Evolutionary conservation across 2,888 invertebrate species (phyloP).

Genomic region (Drosophila acutilabella): DNA sequence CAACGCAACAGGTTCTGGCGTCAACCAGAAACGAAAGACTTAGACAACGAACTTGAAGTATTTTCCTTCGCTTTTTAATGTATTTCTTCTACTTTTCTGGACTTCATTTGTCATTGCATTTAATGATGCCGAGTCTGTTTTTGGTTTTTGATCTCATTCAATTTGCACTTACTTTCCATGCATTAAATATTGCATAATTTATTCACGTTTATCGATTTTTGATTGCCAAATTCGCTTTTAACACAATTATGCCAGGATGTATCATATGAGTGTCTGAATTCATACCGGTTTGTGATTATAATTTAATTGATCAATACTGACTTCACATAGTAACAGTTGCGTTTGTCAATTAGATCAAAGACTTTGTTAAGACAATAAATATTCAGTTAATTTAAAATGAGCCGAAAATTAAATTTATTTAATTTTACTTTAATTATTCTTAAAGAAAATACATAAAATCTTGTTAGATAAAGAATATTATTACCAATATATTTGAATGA

Average conservation of each 20-base stretch:
- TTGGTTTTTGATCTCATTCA: slow-evolving; percentile 29
- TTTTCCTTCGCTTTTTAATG: neutral
- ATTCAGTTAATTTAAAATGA: no score
- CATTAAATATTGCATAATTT: slow-evolving; percentile 64
- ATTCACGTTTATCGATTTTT: slow-evolving; percentile 5
- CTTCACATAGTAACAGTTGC: neutral
- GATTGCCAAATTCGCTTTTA: slow-evolving; percentile 25
- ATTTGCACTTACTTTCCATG: slow-evolving; percentile 27
- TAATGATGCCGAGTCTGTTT: slow-evolving; percentile 35
- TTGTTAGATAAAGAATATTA: no score
- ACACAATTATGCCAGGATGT: slow-evolving; percentile 19
- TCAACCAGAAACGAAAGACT: slow-evolving; percentile 61
- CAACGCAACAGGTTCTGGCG: slow-evolving; percentile 70
- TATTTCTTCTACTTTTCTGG: slow-evolving; percentile 1
- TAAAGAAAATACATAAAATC: no score
- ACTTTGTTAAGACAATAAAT: no score
- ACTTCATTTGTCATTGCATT: slow-evolving; percentile 54
- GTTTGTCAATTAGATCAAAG: no score
- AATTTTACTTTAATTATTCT: no score
- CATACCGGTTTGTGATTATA: slow-evolving; percentile 10
- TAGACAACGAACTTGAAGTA: slow-evolving; percentile 71
- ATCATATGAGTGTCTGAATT: slow-evolving; percentile 9
- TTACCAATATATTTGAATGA: no score
- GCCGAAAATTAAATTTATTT: no score
- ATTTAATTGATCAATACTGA: slow-evolving; percentile 6